phyloP scores from a whole-genome alignment of 1,140 invertebrate species.

The Drosophila eugracilis region DNA sequence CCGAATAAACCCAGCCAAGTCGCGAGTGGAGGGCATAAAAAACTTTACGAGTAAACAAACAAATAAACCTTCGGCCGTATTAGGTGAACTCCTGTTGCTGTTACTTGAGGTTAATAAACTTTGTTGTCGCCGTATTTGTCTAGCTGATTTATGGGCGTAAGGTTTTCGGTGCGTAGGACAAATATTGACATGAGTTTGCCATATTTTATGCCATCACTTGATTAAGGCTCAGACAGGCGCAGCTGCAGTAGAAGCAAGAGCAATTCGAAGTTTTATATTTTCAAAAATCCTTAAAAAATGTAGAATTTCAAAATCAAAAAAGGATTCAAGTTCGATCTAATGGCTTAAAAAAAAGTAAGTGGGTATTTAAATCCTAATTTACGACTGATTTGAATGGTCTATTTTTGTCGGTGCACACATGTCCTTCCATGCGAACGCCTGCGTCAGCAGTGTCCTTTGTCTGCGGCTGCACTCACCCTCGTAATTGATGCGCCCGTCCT shows the following conservation, averaged over 20 bases:
- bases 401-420: conserved; percentile 23
- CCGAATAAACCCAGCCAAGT: conserved; percentile 7
- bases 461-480: conserved; percentile 87
- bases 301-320: no score
- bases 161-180: conserved; percentile 41
- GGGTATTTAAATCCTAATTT: no score
- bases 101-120: conserved; percentile 67
- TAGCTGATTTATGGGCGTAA: conserved; percentile 75
- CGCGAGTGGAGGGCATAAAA: conserved; percentile 26
- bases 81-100: conserved; percentile 39
- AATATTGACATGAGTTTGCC: conserved; percentile 65
- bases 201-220: conserved; percentile 66
- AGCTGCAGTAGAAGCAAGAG: conserved; percentile 1
- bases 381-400: no score
- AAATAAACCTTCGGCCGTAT: conserved; percentile 55
- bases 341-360: no score
- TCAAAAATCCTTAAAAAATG: no score
- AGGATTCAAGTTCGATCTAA: no score
- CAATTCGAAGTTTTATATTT: background rate
- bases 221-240: conserved; percentile 53
- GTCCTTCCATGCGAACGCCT: conserved; percentile 46
- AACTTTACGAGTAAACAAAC: conserved; percentile 63
- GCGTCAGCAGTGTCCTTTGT: conserved; percentile 59
- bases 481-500: conserved; percentile 91
- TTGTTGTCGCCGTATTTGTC: conserved; percentile 62